phyloP scores from a whole-genome alignment of 2,797 vertebrate genomes.

The Crenichthys baileyi region DNA sequence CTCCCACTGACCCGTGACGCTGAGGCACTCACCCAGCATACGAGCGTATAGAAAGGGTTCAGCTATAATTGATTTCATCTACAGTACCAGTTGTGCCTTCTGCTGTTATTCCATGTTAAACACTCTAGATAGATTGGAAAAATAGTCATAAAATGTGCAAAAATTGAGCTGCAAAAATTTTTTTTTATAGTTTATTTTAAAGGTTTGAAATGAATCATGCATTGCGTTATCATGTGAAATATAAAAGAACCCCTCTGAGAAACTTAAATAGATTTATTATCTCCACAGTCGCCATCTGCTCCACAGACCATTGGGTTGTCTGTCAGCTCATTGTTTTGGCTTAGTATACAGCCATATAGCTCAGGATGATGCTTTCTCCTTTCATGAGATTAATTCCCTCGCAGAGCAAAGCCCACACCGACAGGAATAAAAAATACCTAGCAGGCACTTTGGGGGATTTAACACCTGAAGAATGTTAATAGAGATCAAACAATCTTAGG shows the following conservation, averaged over 20 bases:
- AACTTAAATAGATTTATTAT: background rate
- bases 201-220: background rate
- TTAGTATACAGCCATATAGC: background rate
- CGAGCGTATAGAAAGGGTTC: background rate
- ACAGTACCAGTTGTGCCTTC: background rate
- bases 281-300: conserved; percentile 1
- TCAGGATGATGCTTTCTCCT: background rate
- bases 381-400: background rate
- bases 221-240: background rate
- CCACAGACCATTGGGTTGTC: background rate
- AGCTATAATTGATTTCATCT: background rate
- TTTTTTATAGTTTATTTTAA: background rate
- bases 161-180: no score
- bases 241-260: background rate
- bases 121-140: background rate
- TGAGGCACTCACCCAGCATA: background rate
- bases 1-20: conserved; percentile 1
- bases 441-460: conserved; percentile 1
- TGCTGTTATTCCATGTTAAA: background rate
- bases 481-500: background rate
- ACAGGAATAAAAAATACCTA: background rate
- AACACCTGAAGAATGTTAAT: background rate
- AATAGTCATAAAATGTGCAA: background rate
- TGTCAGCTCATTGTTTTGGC: conserved; percentile 7
- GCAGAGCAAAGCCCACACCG: background rate